Base-by-base conservation (phyloP, 2,113 vertebrate genomes). In the Origma solitaria region DNA sequence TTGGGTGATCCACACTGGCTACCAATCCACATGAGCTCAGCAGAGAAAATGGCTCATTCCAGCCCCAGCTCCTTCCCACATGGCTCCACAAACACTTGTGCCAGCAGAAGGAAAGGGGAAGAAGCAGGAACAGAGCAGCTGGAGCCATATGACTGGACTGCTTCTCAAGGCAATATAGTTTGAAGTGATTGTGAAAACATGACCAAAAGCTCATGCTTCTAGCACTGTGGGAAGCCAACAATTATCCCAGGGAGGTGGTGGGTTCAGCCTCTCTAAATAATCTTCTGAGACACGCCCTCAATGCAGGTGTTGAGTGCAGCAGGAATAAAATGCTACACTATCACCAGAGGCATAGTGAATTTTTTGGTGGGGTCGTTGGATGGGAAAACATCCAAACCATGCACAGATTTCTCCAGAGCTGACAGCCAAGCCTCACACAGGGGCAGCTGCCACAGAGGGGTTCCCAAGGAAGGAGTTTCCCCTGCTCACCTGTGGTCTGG, bases 101-200 rank as follows among this genome's bases (percentile, higher is more conserved):
- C 79, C 90, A 94, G 85, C 45, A 86, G 64, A 70, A 72, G 75
- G 40, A 85, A 89, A 82, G 35, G 51, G 66, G 53, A 79, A 87
- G 69, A 70, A 37, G 45, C 22, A 84, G 81, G 72, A 91, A 86
- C 57, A 71, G 71, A 93, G 58, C 90, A 97, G 88, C 88, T 90
- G 95, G 64, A 88, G 45, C 86, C 90, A 95, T 79, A 72, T 5
- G 8, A 88, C 42, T 64, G 73, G 35, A 88, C 13, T 64, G 58
- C 65, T 92, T 79, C 66, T 92, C 53, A 47, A 90, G 40, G 44
- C 56, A 62, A 35, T 15, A 20, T 3, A 35, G 28, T 53, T 85
- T 44, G 75, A 90, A 61, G 66, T 2, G 0, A n/a, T 24, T 1
- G 1, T 60, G 62, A 91, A 88, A 94, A 88, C 13, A 21, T 1